Percentiles rank a stretch among this genome's conserved stretches.
Conservation (phyloP, 2,113 vertebrate genomes). For the Acanthisitta chloris region DNA sequence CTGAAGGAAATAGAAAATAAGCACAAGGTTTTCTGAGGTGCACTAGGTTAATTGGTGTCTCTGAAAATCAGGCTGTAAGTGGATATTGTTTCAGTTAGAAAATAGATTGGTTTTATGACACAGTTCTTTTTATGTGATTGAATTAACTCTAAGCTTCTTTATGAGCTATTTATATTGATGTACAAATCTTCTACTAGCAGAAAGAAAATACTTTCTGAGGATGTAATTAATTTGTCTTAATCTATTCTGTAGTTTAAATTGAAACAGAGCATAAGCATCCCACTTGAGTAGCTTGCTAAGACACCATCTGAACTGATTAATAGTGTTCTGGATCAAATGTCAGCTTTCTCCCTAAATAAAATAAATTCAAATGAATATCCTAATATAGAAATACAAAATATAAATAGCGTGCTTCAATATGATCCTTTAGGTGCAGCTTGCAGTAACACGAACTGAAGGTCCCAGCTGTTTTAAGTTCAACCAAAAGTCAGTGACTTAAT, state of each 20-base stretch:
- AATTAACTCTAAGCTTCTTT: conserved; percentile 13
- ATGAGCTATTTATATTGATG: conserved; percentile 12
- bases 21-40: not conserved
- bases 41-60: not conserved
- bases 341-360: conserved; percentile 12
- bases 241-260: conserved; percentile 22
- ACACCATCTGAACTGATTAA: not conserved
- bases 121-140: not conserved
- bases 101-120: conserved; percentile 6
- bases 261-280: not conserved
- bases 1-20: conserved; percentile 9
- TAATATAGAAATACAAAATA: conserved; percentile 4
- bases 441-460: not conserved
- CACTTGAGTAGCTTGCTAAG: not conserved
- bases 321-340: not conserved
- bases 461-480: not conserved
- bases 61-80: not conserved
- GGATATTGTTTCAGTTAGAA: not conserved
- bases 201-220: conserved; percentile 17
- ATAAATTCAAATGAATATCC: not conserved
- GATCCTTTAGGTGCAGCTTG: not conserved
- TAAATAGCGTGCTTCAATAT: not conserved
- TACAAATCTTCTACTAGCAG: not conserved
- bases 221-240: conserved; percentile 37
- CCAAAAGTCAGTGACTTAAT: not conserved